A percentile compares a stretch with the other conserved stretches of the same genome.
phyloP scores from a whole-genome alignment of 2,888 invertebrate species.

The Limnephilus lunatus region DNA sequence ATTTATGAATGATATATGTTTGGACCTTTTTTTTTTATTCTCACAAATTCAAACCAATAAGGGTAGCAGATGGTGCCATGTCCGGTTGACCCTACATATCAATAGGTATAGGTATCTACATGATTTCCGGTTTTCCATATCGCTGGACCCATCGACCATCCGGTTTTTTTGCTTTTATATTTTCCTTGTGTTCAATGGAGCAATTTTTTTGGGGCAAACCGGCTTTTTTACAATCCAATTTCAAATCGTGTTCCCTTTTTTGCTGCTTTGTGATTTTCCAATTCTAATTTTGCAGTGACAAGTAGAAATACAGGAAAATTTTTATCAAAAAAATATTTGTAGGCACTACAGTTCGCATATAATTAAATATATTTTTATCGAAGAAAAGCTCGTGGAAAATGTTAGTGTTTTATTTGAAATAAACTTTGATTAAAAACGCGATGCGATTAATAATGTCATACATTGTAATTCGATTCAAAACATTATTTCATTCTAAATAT shows the following conservation, averaged over 20 bases:
- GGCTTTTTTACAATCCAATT: background rate
- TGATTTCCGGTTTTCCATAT: background rate
- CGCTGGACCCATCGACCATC: background rate
- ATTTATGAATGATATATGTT: background rate
- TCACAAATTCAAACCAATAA: background rate
- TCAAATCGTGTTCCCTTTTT: background rate
- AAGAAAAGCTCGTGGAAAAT: too few relatives aligned
- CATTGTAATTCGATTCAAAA: too few relatives aligned
- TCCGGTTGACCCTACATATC: background rate
- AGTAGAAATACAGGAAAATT: background rate
- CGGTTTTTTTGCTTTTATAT: background rate
- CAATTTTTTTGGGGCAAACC: background rate
- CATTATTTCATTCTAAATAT: too few relatives aligned
- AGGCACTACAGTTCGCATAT: too few relatives aligned
- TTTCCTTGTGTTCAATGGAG: background rate
- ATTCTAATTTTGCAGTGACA: background rate
- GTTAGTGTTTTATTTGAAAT: too few relatives aligned
- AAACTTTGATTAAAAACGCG: too few relatives aligned
- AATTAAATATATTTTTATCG: too few relatives aligned
- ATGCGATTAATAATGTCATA: too few relatives aligned
- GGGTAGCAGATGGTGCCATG: slow-evolving; percentile 2
- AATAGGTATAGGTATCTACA: background rate
- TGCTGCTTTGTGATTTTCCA: background rate
- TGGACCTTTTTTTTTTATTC: background rate
- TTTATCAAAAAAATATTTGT: too few relatives aligned